These are phyloP conservation scores for Petrocephalus sullivani DNA, from an alignment of 2,797 vertebrate genomes.

Conservation along the genomic window DNA sequence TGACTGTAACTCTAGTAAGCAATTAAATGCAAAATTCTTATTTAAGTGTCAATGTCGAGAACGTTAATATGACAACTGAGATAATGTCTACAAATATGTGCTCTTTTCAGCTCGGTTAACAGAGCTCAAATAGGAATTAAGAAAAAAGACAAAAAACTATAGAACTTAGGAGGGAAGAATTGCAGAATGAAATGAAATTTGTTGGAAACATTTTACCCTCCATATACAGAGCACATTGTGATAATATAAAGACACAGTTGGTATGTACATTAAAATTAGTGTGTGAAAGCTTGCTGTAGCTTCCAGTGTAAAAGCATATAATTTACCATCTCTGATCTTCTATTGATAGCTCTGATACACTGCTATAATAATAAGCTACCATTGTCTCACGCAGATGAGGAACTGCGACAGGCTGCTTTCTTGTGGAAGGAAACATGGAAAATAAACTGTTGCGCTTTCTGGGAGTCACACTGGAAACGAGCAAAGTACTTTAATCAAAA, in stretches of 20 bases:
- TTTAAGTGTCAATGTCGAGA: conserved; percentile 13
- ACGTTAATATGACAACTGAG: conserved; percentile 15
- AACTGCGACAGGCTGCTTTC: neutral
- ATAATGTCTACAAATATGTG: conserved; percentile 6
- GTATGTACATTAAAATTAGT: conserved; percentile 3
- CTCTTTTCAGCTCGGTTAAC: neutral
- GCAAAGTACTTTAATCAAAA: neutral
- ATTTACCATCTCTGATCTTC: neutral
- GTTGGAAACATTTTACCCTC: neutral
- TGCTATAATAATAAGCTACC: neutral
- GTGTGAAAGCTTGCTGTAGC: neutral
- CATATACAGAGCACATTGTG: neutral
- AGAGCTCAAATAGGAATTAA: neutral
- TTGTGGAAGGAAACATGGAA: neutral
- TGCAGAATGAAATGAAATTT: neutral
- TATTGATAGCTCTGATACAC: neutral
- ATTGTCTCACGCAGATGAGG: neutral
- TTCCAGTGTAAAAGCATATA: neutral
- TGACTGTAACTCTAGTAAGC: conserved; percentile 21
- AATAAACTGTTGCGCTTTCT: neutral
- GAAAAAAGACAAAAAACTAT: neutral
- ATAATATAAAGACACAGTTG: conserved; percentile 13
- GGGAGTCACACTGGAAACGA: neutral
- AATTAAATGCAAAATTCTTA: conserved; percentile 25
- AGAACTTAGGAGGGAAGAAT: neutral